Evolutionary conservation across 2,797 vertebrate genomes (phyloP), one percentile per base, ranked within the genome.

Genomic region (Tinamus major): DNA sequence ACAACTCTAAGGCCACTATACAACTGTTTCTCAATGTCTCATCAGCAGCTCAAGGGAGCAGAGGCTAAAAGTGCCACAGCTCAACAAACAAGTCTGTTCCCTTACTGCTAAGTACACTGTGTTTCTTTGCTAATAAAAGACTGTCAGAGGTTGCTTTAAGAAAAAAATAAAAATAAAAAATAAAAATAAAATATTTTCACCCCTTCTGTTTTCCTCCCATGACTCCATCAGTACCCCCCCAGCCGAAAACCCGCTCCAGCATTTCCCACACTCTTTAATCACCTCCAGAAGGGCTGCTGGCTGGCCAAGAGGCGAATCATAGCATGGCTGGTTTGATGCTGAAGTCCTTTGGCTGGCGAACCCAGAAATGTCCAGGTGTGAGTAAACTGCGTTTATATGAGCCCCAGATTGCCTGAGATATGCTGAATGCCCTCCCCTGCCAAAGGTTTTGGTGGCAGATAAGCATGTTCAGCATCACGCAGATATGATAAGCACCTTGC

Each of bases 11-110:
- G 90, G 75, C 79, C 69, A 72, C 84, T 75, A 79, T 92, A 65
- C 70, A 92, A 92, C 90, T 85, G 90, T 97, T 97, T 96, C 95
- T 94, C 90, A 95, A 93, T 83, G 46, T 85, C 88, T 94, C 79
- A 95, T 1, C 65, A 91, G 84, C 86, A 87, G 88, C 88, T 94
- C 84, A 62, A 58, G 92, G 88, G 90, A 96, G 65, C 31, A 95
- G 86, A 83, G 90, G 81, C 88, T 96, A 94, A 94, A 96, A 94
- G 92, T 83, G 76, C 74, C 80, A 80, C 79, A 79, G 84, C 74
- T 94, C 90, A 92, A 90, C 87, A 93, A 95, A 92, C 69, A 89
- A 77, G 71, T 89, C 62, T 86, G 33, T 93, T 71, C 82, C 85
- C 79, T 62, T 68, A 23, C 82, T 75, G 39, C 64, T 71, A 94